Evolutionary conservation across 2,888 invertebrate species (phyloP).

Genomic region (Harpagoxenus sublaevis): DNA sequence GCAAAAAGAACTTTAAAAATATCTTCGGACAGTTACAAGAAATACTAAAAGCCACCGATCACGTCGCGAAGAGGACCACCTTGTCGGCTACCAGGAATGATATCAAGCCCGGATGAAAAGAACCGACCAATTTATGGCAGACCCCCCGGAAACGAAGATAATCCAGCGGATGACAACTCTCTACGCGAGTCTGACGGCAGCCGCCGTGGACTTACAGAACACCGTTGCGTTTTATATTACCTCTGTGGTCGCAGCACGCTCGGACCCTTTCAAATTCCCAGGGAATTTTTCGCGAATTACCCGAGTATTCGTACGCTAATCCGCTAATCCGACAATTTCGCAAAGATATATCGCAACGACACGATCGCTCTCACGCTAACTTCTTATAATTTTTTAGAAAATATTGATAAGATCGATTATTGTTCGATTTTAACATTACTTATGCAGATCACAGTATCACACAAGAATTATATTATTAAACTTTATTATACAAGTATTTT

Average conservation of each 20-base stretch:
- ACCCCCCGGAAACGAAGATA: constrained; percentile 70
- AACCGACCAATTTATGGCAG: constrained; percentile 62
- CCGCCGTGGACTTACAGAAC: constrained; percentile 17
- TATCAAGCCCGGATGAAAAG: constrained; percentile 66
- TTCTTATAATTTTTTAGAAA: not conserved
- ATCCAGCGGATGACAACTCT: constrained; percentile 63
- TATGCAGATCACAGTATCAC: not conserved
- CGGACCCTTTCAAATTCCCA: constrained; percentile 36
- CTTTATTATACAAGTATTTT: not conserved
- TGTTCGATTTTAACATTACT: not conserved
- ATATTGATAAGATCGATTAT: not conserved
- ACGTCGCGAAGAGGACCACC: constrained; percentile 58
- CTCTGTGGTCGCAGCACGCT: not conserved
- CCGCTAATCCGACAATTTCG: not conserved
- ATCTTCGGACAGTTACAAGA: constrained; percentile 43
- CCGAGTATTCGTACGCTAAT: not conserved
- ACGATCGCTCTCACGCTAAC: not conserved
- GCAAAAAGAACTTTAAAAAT: constrained; percentile 61
- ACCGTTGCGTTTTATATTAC: constrained; percentile 31
- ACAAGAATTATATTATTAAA: not conserved
- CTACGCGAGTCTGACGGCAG: constrained; percentile 12
- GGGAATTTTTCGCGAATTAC: constrained; percentile 54
- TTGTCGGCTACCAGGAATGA: constrained; percentile 60
- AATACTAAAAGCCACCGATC: constrained; percentile 48
- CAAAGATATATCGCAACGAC: not conserved